A percentile compares a stretch with the other conserved stretches of the same genome.
Conservation (phyloP, 2,797 vertebrate genomes). For the Phrynocephalus vlangalii region DNA sequence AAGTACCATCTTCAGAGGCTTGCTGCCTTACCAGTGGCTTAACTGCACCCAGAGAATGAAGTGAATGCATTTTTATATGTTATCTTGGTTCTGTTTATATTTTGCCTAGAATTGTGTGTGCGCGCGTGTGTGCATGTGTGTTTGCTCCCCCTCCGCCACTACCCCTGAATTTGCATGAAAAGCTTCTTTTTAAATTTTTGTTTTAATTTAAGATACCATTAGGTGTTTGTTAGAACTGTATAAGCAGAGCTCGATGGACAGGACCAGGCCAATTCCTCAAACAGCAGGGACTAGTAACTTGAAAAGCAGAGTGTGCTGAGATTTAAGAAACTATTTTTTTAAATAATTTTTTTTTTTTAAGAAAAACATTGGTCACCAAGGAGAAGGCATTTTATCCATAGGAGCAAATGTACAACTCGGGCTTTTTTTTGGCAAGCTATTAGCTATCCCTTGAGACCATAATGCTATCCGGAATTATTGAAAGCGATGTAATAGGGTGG, state of each 20-base stretch:
- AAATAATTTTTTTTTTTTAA: conserved; percentile 66
- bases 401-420: conserved; percentile 75
- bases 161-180: conserved; percentile 62
- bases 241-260: conserved; percentile 50
- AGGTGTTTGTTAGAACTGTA: conserved; percentile 53
- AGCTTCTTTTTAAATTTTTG: conserved; percentile 27
- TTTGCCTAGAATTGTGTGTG: conserved; percentile 66
- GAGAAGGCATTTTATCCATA: conserved; percentile 71
- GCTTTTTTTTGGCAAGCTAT: conserved; percentile 77
- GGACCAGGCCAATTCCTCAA: conserved; percentile 59
- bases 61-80: conserved; percentile 80
- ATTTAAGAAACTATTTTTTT: conserved; percentile 75
- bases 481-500: conserved; percentile 79
- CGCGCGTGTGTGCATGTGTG: neutral
- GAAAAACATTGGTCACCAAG: conserved; percentile 70
- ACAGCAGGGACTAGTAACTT: conserved; percentile 58
- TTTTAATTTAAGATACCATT: conserved; percentile 72
- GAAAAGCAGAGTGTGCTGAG: conserved; percentile 66
- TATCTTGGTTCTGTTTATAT: conserved; percentile 71
- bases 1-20: conserved; percentile 55
- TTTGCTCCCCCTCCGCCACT: conserved; percentile 54
- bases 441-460: conserved; percentile 78
- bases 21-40: conserved; percentile 24
- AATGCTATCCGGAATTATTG: conserved; percentile 79
- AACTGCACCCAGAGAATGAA: conserved; percentile 45